Evolutionary conservation across 37 sponge, comb jelly and placozoan species (phyloP), one percentile per base, ranked within the genome.

Genomic region (Spongilla lacustris): DNA sequence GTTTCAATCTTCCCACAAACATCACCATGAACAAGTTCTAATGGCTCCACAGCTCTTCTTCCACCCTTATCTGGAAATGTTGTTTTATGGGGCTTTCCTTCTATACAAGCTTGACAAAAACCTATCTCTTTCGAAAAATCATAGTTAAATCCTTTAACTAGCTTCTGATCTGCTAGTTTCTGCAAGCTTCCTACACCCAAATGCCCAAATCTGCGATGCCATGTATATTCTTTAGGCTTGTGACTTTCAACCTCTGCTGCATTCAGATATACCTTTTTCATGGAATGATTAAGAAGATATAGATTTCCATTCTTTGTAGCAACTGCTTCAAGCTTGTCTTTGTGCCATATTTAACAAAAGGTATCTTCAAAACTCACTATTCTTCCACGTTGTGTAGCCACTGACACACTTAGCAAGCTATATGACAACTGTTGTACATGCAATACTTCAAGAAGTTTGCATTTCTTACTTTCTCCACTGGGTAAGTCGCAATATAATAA

Each of bases 141-240:
- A 46, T 84, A 90, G 36, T 90, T 71, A 67, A 90, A 83, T 29
- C 80, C 37, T 17, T 90, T 27, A 2, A 90, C 77, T 24, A 90
- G 82, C 49, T 50, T 26, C 23, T 81, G 30, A 33, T 68, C 66
- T 66, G 91, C 84, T 14, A 90, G 49, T 66, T 82, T 75, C 22
- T 67, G 49, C 66, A 90, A 75, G 28, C 68, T 82, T 32, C 77
- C 67, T 32, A 75, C 86, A 24, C 80, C 67, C 33, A 90, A 78
- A 33, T 90, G 91, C 4, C 91, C 91, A 82, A 73, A 90, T 13
- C 83, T 28, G 3, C 91, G 77, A 77, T 90, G 82, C 90, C 90
- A 90, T 70, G 85, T 27, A 25, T 31, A 49, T 13, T 84, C 80
- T 19, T 77, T 88, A 9, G 3, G 76, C 76, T 81, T 11, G 71